These are phyloP conservation scores for Gallinago solitaria DNA, from an alignment of 2,797 vertebrate genomes.

Conservation along the genomic window DNA sequence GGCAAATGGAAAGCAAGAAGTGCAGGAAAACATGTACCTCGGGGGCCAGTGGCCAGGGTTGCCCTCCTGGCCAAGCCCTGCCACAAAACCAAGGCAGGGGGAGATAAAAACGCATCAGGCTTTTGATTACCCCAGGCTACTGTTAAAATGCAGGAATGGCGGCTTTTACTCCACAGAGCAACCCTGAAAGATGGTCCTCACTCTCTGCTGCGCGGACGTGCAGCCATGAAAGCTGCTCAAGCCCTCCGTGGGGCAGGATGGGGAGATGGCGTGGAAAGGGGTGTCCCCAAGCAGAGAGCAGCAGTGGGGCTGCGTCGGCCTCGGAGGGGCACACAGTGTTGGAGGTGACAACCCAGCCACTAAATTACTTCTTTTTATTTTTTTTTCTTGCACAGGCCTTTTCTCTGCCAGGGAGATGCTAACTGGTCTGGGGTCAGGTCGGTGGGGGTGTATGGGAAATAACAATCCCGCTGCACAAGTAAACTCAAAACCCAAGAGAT, in stretches of 20 bases:
- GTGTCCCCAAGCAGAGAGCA: fast-evolving
- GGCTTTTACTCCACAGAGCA: neutral
- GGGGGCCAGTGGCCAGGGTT: neutral
- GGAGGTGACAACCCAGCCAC: neutral
- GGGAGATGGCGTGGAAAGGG: neutral
- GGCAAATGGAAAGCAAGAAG: neutral
- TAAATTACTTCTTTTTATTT: neutral
- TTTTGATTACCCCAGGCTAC: neutral
- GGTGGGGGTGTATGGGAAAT: neutral
- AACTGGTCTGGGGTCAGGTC: neutral
- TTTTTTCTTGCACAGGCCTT: neutral
- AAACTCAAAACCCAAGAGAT: neutral
- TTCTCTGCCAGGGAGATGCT: neutral
- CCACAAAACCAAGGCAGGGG: neutral
- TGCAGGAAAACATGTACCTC: neutral
- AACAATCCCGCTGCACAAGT: neutral
- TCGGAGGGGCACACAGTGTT: fast-evolving
- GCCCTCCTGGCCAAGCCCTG: neutral
- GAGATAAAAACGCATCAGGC: neutral
- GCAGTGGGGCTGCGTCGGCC: neutral
- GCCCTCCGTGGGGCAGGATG: neutral
- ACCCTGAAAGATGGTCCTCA: fast-evolving
- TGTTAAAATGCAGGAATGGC: neutral
- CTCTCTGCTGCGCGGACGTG: neutral
- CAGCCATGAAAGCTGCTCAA: neutral